Evolutionary conservation across 2,113 vertebrate species (phyloP), one percentile per base, ranked within the genome.

Genomic region (Melanerpes aurifrons): DNA sequence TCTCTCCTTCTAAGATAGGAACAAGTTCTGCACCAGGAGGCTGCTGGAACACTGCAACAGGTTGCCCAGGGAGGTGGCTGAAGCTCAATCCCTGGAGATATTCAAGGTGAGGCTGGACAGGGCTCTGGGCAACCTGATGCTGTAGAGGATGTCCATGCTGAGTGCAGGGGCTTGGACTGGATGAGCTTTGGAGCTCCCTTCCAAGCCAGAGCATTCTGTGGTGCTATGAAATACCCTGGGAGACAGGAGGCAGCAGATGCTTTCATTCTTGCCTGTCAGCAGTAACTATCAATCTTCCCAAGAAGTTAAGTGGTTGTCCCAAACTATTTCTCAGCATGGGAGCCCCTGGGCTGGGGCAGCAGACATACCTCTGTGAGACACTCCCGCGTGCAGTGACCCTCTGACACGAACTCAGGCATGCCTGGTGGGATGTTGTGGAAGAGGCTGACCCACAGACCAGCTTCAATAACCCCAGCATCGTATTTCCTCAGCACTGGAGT

Each of bases 361-460:
- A 62, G 4, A 56, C 96, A 26, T 97, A 99, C 98, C 98, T 99
- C 98, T 92, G 98, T 94, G 28, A 99, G 97, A 95, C 98, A 99
- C 94, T 98, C 98, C 96, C 97, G 93, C 3, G 98, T 98, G 94
- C 98, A 99, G 95, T 99, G 98, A 76, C 98, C 98, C 92, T 99
- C 98, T 18, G 98, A 98, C 76, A 96, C 94, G 88, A 98, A 99
- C 76, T 98, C 97, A n/a, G 98, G 96, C 97, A 99, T 98, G 73
- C 98, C 98, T 0, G 98, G 98, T 82, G 98, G 98, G 80, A 99
- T 98, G 93, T 98, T 99, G 82, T 99, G 98, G 96, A 98, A 99
- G 26, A 98, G 98, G 79, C 98, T 99, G 77, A 99, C 98, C 98
- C 98, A 99, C 79, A 99, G 98, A 77, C 98, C 98, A 1, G 98